These are phyloP conservation scores for Crossaster papposus DNA, from an alignment of 53 echinoderm and acorn worm genomes.

Conservation along the genomic window DNA sequence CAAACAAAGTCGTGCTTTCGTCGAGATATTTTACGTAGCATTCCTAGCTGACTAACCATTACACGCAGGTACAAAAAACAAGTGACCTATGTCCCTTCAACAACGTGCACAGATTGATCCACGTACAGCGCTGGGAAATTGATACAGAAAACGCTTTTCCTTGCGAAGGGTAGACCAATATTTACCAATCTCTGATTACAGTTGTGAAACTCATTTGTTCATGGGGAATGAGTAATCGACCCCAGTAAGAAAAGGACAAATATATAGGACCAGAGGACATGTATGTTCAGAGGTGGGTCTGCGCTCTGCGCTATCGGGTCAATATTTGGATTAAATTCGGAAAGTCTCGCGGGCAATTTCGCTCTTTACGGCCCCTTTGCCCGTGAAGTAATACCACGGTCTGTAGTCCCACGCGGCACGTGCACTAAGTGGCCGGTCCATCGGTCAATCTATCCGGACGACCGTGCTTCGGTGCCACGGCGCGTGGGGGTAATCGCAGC, in stretches of 20 bases:
- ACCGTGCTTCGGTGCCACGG: not conserved
- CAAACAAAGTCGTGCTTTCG: too few relatives aligned
- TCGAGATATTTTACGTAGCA: too few relatives aligned
- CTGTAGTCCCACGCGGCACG: too few relatives aligned
- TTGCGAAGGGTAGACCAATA: not conserved
- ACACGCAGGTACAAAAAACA: too few relatives aligned
- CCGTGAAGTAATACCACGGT: too few relatives aligned
- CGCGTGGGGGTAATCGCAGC: not conserved
- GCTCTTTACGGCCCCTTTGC: not conserved
- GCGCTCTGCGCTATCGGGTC: not conserved
- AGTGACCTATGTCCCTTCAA: too few relatives aligned
- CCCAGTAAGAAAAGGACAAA: not conserved
- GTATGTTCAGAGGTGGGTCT: not conserved
- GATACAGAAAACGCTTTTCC: slow-evolving; percentile 16
- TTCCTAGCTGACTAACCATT: not conserved
- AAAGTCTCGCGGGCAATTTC: not conserved
- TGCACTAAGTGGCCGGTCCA: not conserved
- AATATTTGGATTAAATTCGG: not conserved
- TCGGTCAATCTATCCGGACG: not conserved
- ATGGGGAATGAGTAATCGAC: not conserved
- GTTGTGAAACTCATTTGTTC: not conserved
- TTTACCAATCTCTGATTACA: not conserved
- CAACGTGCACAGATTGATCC: too few relatives aligned
- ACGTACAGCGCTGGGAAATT: not conserved
- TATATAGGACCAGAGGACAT: not conserved